These are phyloP conservation scores for Aplocera efformata DNA, from an alignment of 2,888 invertebrate species.

Conservation along the genomic window DNA sequence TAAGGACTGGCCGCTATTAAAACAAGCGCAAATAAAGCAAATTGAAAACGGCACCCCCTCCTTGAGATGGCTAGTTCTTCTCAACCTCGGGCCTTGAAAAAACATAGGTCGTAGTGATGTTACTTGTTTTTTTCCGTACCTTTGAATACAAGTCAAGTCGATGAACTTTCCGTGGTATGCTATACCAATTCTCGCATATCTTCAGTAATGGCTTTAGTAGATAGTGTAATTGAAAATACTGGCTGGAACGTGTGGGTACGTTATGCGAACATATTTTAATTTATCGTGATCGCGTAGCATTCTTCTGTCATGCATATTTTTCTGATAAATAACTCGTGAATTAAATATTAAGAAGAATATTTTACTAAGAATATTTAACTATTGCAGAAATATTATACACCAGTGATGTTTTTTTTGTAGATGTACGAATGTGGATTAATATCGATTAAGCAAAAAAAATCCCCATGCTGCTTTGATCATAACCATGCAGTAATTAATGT, in stretches of 20 bases:
- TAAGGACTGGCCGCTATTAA: constrained; percentile 77
- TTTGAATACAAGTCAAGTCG: constrained; percentile 8
- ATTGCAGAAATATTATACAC: too few species aligned
- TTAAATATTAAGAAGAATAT: not conserved
- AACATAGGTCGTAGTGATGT: constrained; percentile 57
- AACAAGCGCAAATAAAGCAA: constrained; percentile 79
- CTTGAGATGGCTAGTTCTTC: constrained; percentile 47
- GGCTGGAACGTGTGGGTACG: constrained; percentile 9
- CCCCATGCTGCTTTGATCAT: too few species aligned
- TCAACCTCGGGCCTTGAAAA: constrained; percentile 49
- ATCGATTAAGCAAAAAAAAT: too few species aligned
- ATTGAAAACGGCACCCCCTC: constrained; percentile 73
- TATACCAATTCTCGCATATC: constrained; percentile 8
- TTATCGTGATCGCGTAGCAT: constrained; percentile 1
- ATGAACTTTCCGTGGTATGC: constrained; percentile 8
- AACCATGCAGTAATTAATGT: too few species aligned
- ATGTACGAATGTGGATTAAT: too few species aligned
- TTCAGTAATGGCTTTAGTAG: constrained; percentile 15
- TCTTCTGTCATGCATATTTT: not conserved
- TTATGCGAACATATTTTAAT: constrained; percentile 12
- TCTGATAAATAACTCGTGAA: not conserved
- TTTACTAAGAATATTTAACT: too few species aligned
- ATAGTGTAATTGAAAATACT: constrained; percentile 15
- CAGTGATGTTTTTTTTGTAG: too few species aligned
- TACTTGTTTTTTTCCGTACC: constrained; percentile 40